Conservation (phyloP, 2,797 vertebrate genomes). For the Oryzias dopingdopingensis region DNA sequence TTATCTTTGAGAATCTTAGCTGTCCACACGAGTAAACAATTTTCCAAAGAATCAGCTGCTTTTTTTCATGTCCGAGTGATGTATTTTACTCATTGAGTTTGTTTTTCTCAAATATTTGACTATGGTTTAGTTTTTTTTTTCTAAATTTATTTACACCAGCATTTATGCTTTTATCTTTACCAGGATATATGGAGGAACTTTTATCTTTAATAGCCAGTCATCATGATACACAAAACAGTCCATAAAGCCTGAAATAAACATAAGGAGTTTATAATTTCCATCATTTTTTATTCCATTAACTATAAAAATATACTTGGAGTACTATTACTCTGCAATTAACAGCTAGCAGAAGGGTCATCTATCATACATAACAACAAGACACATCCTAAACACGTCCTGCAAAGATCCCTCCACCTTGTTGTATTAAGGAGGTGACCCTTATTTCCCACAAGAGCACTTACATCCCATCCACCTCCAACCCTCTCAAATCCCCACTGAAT, state of each 20-base stretch:
- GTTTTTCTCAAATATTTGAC: too few relatives aligned
- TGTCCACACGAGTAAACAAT: background rate
- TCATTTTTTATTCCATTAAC: slow-evolving; percentile 48
- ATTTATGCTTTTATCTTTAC: too few relatives aligned
- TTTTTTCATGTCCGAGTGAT: background rate
- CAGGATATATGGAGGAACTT: background rate
- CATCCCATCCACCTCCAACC: slow-evolving; percentile 31
- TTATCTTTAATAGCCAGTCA: background rate
- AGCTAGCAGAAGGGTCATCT: slow-evolving; percentile 10
- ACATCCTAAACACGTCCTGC: slow-evolving; percentile 22
- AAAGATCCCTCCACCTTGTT: slow-evolving; percentile 30
- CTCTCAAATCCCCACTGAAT: slow-evolving; percentile 65
- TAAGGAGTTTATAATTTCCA: slow-evolving; percentile 22
- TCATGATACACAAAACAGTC: background rate
- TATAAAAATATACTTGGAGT: slow-evolving; percentile 17
- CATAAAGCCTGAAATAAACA: slow-evolving; percentile 4
- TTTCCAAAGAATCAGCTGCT: background rate
- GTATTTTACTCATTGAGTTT: too few relatives aligned
- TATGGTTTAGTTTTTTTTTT: too few relatives aligned
- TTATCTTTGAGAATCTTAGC: background rate
- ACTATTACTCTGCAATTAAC: slow-evolving; percentile 33
- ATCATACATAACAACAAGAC: slow-evolving; percentile 34
- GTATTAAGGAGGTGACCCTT: slow-evolving; percentile 73
- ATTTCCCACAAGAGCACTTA: slow-evolving; percentile 69
- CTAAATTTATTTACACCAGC: too few relatives aligned